Conservation (phyloP, 2,888 invertebrate species). For the Romanomermis culicivorax region DNA sequence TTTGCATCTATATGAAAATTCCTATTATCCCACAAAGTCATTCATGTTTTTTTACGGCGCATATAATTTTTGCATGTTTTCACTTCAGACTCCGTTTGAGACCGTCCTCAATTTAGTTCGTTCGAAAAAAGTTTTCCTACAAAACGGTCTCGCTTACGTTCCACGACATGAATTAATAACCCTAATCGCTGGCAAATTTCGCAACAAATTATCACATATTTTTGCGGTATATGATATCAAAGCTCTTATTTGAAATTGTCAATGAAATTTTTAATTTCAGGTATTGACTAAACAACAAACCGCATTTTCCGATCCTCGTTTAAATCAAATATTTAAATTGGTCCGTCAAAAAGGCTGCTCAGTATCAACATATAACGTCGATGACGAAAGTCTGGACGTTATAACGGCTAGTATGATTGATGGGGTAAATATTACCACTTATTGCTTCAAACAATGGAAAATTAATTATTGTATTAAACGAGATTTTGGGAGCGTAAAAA, state of each 20-base stretch:
- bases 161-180: conserved; percentile 60
- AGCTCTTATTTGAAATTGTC: neutral
- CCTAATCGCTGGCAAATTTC: conserved; percentile 54
- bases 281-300: conserved; percentile 50
- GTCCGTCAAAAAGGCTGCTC: neutral
- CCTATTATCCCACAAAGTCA: too few relatives aligned
- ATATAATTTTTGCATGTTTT: conserved; percentile 45
- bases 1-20: too few relatives aligned
- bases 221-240: conserved; percentile 35
- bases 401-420: conserved; percentile 19
- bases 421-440: too few relatives aligned
- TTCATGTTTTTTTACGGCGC: too few relatives aligned
- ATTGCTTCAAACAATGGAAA: too few relatives aligned
- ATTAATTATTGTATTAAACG: too few relatives aligned
- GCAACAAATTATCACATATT: conserved; percentile 45
- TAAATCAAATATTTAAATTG: neutral
- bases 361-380: neutral
- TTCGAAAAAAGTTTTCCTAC: conserved; percentile 52
- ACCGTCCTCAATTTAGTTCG: conserved; percentile 66
- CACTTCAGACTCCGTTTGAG: conserved; percentile 60
- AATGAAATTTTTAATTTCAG: neutral
- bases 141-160: conserved; percentile 63
- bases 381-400: neutral
- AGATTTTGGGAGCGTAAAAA: too few relatives aligned
- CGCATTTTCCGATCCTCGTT: conserved; percentile 39